A percentile compares a stretch with the other conserved stretches of the same genome.
phyloP scores from a whole-genome alignment of 2,797 vertebrate genomes.

The Acipenser transmontanus region DNA sequence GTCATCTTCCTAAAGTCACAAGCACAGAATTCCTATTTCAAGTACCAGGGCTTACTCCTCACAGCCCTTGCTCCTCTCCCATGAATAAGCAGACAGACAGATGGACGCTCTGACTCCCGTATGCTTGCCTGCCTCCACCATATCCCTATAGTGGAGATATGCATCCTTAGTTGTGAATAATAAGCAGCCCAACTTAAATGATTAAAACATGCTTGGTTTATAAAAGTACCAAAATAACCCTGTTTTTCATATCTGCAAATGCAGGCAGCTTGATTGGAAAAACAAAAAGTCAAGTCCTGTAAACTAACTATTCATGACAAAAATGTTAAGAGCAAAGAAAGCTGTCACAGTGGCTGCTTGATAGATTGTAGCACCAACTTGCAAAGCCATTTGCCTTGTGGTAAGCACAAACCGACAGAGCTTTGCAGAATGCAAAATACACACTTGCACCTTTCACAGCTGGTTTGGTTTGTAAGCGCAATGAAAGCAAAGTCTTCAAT shows the following conservation, averaged over 20 bases:
- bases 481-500: not conserved
- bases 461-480: slow-evolving; percentile 51
- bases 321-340: slow-evolving; percentile 49
- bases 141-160: slow-evolving; percentile 23
- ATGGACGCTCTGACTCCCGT: not conserved
- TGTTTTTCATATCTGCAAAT: not conserved
- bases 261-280: not conserved
- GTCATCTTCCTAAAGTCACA: too few relatives aligned
- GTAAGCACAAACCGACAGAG: slow-evolving; percentile 56
- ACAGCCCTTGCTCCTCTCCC: not conserved
- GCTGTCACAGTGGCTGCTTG: slow-evolving; percentile 49
- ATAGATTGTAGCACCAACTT: slow-evolving; percentile 50
- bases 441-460: slow-evolving; percentile 49
- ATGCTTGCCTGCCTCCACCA: not conserved
- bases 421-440: slow-evolving; percentile 50
- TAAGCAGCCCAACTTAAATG: too few relatives aligned
- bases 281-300: not conserved
- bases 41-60: not conserved
- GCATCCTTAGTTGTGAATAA: too few relatives aligned
- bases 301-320: slow-evolving; percentile 26
- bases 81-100: too few relatives aligned
- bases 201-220: too few relatives aligned
- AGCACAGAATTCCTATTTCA: too few relatives aligned
- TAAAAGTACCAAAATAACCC: too few relatives aligned
- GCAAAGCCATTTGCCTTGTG: slow-evolving; percentile 47